phyloP scores from a whole-genome alignment of 2,888 invertebrate genomes.

The Synanthedon myopaeformis region DNA sequence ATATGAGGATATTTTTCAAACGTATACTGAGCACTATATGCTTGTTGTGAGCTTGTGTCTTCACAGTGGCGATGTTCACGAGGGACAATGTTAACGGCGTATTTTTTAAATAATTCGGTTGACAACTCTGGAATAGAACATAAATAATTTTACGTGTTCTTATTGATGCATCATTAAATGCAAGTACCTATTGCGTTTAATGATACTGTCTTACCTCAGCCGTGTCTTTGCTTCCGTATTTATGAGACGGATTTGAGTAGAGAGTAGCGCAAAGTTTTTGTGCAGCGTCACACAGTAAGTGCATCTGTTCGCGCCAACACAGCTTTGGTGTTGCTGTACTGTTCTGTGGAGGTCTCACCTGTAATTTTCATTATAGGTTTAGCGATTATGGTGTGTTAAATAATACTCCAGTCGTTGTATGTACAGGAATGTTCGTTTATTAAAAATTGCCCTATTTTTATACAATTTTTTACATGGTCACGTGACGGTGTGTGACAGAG shows the following conservation, averaged over 20 bases:
- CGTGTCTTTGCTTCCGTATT: too few species aligned
- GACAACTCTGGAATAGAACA: background rate
- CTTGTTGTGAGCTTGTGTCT: conserved; percentile 18
- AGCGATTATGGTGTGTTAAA: too few species aligned
- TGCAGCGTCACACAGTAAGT: conserved; percentile 34
- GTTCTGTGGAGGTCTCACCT: conserved; percentile 52
- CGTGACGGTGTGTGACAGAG: too few species aligned
- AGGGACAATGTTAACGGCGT: conserved; percentile 8
- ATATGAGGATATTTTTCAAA: conserved; percentile 45
- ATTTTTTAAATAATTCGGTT: background rate
- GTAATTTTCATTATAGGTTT: background rate
- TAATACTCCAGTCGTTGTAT: too few species aligned
- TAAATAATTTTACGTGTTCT: background rate
- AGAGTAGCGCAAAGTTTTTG: conserved; percentile 21
- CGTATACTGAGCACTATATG: conserved; percentile 22
- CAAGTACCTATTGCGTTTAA: too few species aligned
- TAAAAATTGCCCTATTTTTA: too few species aligned
- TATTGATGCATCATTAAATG: too few species aligned
- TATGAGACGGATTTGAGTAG: too few species aligned
- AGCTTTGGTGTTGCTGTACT: conserved; percentile 44
- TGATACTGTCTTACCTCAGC: too few species aligned
- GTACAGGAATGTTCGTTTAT: too few species aligned
- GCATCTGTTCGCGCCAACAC: conserved; percentile 51
- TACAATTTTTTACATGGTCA: too few species aligned
- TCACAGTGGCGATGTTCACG: conserved; percentile 16